Evolutionary conservation across 2,113 vertebrate genomes (phyloP), one percentile per base, ranked within the genome.

Genomic region (Osmerus mordax): DNA sequence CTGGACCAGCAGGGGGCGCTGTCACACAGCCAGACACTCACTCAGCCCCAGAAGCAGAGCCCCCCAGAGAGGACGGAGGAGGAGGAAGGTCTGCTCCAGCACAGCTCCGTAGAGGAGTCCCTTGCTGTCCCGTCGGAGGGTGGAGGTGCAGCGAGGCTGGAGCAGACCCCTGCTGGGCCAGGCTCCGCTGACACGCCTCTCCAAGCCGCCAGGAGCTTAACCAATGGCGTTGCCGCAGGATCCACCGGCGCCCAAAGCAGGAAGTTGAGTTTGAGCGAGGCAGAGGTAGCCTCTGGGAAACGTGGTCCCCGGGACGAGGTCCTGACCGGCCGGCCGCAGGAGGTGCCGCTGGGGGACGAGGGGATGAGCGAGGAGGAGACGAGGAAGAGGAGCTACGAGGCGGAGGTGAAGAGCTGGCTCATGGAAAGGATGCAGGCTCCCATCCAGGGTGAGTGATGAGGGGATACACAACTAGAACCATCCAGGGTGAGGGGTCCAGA

Each of bases 361-460:
- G 78, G 71, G 23, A 41, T 86, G 66, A 71, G 80, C 14, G 86
- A 88, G 58, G 86, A 89, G 58, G 87, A 90, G 75, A 79, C 55
- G 47, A 79, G 75, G 58, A 89, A 91, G 85, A 91, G 90, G 82
- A 94, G 90, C 87, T 93, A 90, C 73, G 92, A 97, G 75, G 93
- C 94, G 3, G 97, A 89, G 73, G 90, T 84, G 70, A 89, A 88
- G 88, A 90, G 95, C 1, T 98, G 96, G 96, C 91, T 99, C 67
- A 74, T 96, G 82, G 92, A 98, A 89, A 95, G 93, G 91, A 96
- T 99, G 88, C 95, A 98, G 84, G 94, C 94, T 65, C 97, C 97
- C 79, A 97, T 99, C 77, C 92, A 98, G 95, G 95, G 97, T 97
- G 89, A 90, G 36, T 70, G 61, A 29, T 25, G 19, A 15, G 11